A percentile compares a stretch with the other conserved stretches of the same genome.
phyloP scores from a whole-genome alignment of 2,113 vertebrate species.

The Emberiza fucata region DNA sequence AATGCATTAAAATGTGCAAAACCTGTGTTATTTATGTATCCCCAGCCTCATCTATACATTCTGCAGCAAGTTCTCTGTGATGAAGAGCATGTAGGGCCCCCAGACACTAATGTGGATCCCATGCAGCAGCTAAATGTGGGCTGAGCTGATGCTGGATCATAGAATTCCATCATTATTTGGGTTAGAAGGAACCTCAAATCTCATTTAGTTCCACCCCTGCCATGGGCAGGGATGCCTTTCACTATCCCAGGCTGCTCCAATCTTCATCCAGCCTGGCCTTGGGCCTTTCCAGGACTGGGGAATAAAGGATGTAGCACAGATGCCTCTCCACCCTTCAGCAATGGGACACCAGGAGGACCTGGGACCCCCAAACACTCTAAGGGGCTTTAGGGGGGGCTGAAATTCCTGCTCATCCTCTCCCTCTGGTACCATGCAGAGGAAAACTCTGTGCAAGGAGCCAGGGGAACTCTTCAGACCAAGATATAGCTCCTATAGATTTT shows the following conservation, averaged over 20 bases:
- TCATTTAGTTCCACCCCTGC: neutral
- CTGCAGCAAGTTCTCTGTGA: neutral
- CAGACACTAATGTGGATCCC: neutral
- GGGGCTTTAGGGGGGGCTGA: neutral
- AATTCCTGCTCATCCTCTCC: neutral
- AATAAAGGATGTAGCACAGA: neutral
- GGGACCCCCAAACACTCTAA: neutral
- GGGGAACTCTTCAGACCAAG: neutral
- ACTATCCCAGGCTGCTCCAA: neutral
- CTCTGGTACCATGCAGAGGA: neutral
- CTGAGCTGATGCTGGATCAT: neutral
- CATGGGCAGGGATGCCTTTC: neutral
- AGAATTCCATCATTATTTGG: neutral
- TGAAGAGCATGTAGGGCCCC: neutral
- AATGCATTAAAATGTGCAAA: neutral
- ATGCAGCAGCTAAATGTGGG: neutral
- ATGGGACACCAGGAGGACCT: neutral
- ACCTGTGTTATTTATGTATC: neutral
- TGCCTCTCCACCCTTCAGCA: neutral
- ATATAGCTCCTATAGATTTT: accelerated
- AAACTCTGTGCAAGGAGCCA: neutral
- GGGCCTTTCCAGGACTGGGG: neutral
- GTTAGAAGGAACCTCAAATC: neutral
- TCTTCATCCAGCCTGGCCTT: accelerated
- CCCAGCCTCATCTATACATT: neutral